A percentile compares a stretch with the other conserved stretches of the same genome.
These are phyloP conservation scores for Hemiprocne comata DNA, from an alignment of 2,113 vertebrate genomes.

Conservation along the genomic window DNA sequence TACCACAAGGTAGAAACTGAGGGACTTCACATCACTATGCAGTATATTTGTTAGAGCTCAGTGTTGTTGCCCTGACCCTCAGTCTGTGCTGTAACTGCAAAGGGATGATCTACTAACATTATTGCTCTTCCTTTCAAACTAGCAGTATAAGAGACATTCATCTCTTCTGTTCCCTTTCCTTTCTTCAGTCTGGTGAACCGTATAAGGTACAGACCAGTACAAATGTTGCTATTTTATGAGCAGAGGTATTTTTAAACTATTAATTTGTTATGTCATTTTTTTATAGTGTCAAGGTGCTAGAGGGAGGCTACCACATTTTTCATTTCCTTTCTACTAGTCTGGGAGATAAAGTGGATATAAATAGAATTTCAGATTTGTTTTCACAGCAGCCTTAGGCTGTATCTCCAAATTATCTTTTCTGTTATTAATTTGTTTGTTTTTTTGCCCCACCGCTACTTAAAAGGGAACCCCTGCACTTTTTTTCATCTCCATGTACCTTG, in stretches of 20 bases:
- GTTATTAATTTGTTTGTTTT: neutral
- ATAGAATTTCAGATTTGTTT: neutral
- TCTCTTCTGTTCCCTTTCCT: neutral
- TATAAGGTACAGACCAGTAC: neutral
- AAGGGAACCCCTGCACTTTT: neutral
- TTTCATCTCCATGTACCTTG: neutral
- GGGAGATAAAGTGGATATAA: neutral
- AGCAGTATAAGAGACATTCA: neutral
- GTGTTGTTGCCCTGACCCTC: neutral
- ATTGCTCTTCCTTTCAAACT: neutral
- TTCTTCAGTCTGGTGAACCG: neutral
- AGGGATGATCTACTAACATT: neutral
- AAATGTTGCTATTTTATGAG: neutral
- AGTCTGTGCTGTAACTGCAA: neutral
- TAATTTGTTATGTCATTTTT: neutral
- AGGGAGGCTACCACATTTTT: neutral
- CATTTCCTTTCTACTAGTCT: neutral
- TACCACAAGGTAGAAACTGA: neutral
- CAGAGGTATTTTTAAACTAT: neutral
- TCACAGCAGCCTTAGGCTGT: neutral
- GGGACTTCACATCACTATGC: neutral
- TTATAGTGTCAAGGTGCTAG: neutral
- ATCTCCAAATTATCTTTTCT: neutral
- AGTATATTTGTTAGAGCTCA: neutral
- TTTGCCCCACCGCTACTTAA: rapidly evolving